Evolutionary conservation across 2,113 vertebrate species (phyloP).

Genomic region (Solea solea): DNA sequence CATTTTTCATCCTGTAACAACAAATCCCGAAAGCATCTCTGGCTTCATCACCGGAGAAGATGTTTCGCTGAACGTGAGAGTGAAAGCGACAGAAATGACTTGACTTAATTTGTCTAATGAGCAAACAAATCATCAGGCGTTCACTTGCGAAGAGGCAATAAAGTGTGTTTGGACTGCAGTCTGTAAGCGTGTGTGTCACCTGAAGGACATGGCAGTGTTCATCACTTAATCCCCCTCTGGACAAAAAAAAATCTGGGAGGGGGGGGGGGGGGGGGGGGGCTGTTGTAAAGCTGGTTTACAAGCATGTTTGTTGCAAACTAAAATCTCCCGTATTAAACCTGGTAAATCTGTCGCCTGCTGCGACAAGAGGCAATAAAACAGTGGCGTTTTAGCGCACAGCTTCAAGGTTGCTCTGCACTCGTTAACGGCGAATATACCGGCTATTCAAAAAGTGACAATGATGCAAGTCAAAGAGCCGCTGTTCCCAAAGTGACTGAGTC

Average conservation of each 20-base stretch:
- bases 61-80: slow-evolving; percentile 20
- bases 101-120: slow-evolving; percentile 54
- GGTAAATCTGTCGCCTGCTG: slow-evolving; percentile 72
- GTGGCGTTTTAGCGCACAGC: slow-evolving; percentile 50
- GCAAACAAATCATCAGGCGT: slow-evolving; percentile 48
- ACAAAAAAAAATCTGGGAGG: slow-evolving; percentile 55
- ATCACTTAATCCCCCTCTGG: slow-evolving; percentile 70
- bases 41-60: slow-evolving; percentile 30
- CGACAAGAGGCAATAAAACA: slow-evolving; percentile 70
- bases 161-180: slow-evolving; percentile 63
- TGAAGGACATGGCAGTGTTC: slow-evolving; percentile 76
- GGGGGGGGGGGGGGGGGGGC: not conserved
- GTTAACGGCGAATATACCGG: slow-evolving; percentile 28
- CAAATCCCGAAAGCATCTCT: slow-evolving; percentile 59
- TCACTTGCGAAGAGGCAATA: slow-evolving; percentile 49
- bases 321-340: slow-evolving; percentile 73
- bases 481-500: slow-evolving; percentile 56
- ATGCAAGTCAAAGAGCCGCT: slow-evolving; percentile 48
- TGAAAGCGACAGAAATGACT: slow-evolving; percentile 27
- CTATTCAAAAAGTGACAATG: slow-evolving; percentile 50
- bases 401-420: slow-evolving; percentile 56
- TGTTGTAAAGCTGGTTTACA: slow-evolving; percentile 77
- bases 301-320: slow-evolving; percentile 69
- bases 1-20: slow-evolving; percentile 60
- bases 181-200: slow-evolving; percentile 63